These are phyloP conservation scores for Xenopus petersii DNA, from an alignment of 2,797 vertebrate species.

Conservation along the genomic window DNA sequence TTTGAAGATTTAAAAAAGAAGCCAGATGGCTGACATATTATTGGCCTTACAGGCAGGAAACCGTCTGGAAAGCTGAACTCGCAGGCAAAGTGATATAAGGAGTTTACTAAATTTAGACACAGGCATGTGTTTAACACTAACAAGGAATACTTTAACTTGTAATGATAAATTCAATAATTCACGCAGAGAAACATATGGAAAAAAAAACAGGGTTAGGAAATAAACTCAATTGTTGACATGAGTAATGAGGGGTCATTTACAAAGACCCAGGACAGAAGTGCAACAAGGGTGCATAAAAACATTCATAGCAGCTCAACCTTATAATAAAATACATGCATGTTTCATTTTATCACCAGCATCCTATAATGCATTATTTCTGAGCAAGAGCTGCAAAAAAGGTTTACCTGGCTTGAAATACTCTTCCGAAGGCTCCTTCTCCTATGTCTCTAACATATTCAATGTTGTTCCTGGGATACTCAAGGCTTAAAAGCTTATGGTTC, in stretches of 20 bases:
- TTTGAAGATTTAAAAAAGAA: conserved; percentile 29
- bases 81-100: conserved; percentile 54
- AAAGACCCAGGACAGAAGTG: no score
- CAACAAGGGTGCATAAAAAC: no score
- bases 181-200: no score
- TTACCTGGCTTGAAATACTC: conserved; percentile 96
- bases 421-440: conserved; percentile 94
- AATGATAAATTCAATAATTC: neutral
- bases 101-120: conserved; percentile 55
- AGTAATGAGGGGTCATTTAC: no score
- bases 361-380: no score
- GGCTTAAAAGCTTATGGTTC: conserved; percentile 87
- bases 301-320: no score
- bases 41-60: conserved; percentile 45
- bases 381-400: neutral
- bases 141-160: conserved; percentile 28
- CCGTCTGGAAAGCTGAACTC: conserved; percentile 65
- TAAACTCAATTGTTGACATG: neutral
- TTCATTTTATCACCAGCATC: no score
- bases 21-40: conserved; percentile 44
- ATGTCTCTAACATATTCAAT: conserved; percentile 97
- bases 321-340: no score
- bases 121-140: conserved; percentile 50
- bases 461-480: conserved; percentile 96
- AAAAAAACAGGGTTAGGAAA: conserved; percentile 7